Conservation (phyloP, 1,140 invertebrate species). For the Steinernema feltiae region DNA sequence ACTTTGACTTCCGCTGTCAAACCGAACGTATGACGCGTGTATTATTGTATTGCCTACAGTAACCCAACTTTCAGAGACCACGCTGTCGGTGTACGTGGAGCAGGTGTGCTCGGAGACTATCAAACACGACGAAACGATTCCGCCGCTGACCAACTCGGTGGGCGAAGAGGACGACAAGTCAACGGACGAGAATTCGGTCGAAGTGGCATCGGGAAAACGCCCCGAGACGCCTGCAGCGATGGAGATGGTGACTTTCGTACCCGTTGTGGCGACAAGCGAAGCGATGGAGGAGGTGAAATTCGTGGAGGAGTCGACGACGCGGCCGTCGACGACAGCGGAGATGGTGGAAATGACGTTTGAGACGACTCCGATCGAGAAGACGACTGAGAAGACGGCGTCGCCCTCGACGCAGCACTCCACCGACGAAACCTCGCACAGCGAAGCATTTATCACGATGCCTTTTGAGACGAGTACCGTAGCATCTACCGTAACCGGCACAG, state of each 20-base stretch:
- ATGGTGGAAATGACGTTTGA: background rate
- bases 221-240: background rate
- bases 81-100: conserved; percentile 33
- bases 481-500: background rate
- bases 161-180: background rate
- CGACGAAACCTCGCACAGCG: background rate
- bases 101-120: conserved; percentile 31
- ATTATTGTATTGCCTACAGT: background rate
- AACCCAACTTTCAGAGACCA: conserved; percentile 35
- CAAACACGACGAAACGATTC: conserved; percentile 15
- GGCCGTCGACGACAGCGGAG: background rate
- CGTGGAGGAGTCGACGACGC: background rate
- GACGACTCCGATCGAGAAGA: background rate
- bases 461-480: background rate
- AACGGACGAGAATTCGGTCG: background rate
- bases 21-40: background rate
- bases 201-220: background rate
- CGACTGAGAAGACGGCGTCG: background rate
- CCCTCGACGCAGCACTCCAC: background rate
- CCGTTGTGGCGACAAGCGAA: background rate
- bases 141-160: conserved; percentile 12
- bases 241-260: background rate
- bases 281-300: background rate
- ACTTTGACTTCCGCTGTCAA: conserved; percentile 52
- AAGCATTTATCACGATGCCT: background rate